Conservation (phyloP, 1,140 invertebrate species). For the Heliothis virescens region DNA sequence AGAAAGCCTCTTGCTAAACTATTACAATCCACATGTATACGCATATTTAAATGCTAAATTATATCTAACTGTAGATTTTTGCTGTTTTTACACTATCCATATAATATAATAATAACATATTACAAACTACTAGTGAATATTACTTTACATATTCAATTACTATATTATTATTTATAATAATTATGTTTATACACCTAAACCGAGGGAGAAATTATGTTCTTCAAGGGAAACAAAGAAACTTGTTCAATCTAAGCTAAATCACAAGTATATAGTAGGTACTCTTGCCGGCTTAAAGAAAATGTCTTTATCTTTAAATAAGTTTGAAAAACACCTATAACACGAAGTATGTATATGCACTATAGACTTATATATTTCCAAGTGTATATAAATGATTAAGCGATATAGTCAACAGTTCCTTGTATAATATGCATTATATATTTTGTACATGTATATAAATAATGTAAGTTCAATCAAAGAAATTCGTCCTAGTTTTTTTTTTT, state of each 20-base stretch:
- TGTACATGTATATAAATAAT: constrained; percentile 37
- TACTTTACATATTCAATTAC: constrained; percentile 50
- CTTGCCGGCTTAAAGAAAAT: constrained; percentile 51
- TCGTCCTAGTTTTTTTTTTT: constrained; percentile 20
- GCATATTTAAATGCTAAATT: constrained; percentile 53
- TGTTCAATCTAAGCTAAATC: constrained; percentile 65
- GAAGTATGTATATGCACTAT: constrained; percentile 21
- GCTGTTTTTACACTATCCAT: constrained; percentile 48
- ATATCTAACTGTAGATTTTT: constrained; percentile 49
- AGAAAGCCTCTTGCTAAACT: constrained; percentile 53
- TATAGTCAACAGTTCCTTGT: constrained; percentile 29
- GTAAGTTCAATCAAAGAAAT: constrained; percentile 44
- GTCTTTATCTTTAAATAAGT: constrained; percentile 39
- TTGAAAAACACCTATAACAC: constrained; percentile 21
- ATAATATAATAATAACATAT: constrained; percentile 48
- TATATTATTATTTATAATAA: constrained; percentile 59
- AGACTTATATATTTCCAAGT: constrained; percentile 15
- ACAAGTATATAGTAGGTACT: constrained; percentile 59
- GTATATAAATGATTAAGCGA: constrained; percentile 19
- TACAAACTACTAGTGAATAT: constrained; percentile 51
- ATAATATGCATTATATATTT: constrained; percentile 8
- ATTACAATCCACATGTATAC: constrained; percentile 45
- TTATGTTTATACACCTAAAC: constrained; percentile 69
- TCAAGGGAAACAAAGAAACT: constrained; percentile 52
- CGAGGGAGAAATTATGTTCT: constrained; percentile 52